These are phyloP conservation scores for Tupaia tana DNA, from an alignment of 2,113 vertebrate genomes.

Conservation along the genomic window DNA sequence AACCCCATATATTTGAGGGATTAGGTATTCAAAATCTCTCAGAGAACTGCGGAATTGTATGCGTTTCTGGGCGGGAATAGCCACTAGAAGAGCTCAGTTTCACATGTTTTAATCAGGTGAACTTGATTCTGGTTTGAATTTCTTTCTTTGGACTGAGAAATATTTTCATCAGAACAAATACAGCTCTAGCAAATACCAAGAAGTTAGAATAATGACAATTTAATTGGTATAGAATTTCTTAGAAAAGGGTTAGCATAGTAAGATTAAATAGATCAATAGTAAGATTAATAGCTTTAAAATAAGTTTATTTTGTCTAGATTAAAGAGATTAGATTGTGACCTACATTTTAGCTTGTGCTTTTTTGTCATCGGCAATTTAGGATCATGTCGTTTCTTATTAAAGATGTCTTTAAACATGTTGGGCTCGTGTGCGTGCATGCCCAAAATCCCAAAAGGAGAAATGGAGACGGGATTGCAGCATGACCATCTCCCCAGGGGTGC, in stretches of 20 bases:
- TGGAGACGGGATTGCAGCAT: too few species aligned
- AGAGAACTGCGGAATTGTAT: neutral
- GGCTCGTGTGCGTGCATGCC: too few species aligned
- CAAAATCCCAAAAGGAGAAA: too few species aligned
- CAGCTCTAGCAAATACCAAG: neutral
- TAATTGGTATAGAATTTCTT: slow-evolving; percentile 16
- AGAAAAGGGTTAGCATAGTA: neutral
- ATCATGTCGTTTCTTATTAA: neutral
- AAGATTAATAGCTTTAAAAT: neutral
- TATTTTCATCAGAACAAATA: neutral
- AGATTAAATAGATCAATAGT: neutral
- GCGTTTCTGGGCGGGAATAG: neutral
- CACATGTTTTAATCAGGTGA: neutral
- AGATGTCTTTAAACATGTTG: neutral
- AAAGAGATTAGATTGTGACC: slow-evolving; percentile 6
- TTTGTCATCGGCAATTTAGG: neutral
- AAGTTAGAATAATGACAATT: neutral
- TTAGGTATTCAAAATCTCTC: slow-evolving; percentile 11
- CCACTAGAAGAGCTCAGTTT: neutral
- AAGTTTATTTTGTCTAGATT: neutral
- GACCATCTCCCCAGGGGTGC: too few species aligned
- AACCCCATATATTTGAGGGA: neutral
- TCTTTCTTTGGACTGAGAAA: neutral
- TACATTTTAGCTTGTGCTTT: slow-evolving; percentile 7
- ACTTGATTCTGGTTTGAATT: slow-evolving; percentile 31